These are phyloP conservation scores for Ornithoptera alexandrae DNA, from an alignment of 2,888 invertebrate species.

Conservation along the genomic window DNA sequence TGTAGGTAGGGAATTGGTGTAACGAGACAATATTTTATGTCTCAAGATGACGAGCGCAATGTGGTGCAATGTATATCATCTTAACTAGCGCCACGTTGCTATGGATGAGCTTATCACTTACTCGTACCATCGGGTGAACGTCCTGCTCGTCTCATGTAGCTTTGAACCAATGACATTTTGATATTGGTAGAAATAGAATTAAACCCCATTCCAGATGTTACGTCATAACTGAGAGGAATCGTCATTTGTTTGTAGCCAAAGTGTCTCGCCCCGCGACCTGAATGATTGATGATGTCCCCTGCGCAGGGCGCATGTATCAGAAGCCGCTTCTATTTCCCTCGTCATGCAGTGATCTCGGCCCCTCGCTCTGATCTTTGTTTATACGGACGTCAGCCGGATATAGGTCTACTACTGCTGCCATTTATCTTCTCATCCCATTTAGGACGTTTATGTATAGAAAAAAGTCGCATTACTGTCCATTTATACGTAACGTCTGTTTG, in stretches of 20 bases:
- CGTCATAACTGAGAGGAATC: background rate
- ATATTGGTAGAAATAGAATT: background rate
- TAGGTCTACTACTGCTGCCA: slow-evolving; percentile 22
- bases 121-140: no score
- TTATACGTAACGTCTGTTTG: background rate
- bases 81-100: no score
- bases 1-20: no score
- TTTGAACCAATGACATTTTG: background rate
- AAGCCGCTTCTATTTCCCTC: slow-evolving; percentile 18
- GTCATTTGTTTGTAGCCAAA: slow-evolving; percentile 1
- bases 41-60: no score
- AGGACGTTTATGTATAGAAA: slow-evolving; percentile 1
- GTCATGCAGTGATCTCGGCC: slow-evolving; percentile 15
- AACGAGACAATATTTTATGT: no score
- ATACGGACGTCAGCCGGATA: slow-evolving; percentile 26
- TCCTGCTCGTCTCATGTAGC: no score
- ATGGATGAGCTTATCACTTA: no score
- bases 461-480: background rate
- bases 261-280: background rate
- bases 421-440: slow-evolving; percentile 7
- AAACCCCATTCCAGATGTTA: background rate
- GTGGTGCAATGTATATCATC: no score
- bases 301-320: slow-evolving; percentile 4
- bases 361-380: slow-evolving; percentile 29
- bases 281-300: slow-evolving; percentile 5